A percentile compares a stretch with the other conserved stretches of the same genome.
phyloP scores from a whole-genome alignment of 2,888 invertebrate species.

The Synergus japonicus region DNA sequence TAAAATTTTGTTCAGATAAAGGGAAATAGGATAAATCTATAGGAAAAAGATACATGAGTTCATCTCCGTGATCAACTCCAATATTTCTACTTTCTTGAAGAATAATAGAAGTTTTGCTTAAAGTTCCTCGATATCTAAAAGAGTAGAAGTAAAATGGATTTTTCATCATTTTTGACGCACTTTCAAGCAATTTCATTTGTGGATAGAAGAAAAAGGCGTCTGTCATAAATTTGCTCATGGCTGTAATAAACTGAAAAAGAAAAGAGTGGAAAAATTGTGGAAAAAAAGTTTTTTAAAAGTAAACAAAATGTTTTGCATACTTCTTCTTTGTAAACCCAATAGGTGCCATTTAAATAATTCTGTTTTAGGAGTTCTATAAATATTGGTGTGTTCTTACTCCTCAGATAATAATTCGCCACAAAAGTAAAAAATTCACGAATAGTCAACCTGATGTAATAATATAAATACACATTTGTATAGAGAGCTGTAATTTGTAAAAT shows the following conservation, averaged over 20 bases:
- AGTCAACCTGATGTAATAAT: neutral
- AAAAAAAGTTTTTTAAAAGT: neutral
- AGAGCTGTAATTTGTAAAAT: slow-evolving; percentile 1
- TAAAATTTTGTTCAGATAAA: neutral
- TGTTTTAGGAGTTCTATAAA: neutral
- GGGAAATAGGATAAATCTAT: neutral
- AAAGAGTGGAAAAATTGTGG: neutral
- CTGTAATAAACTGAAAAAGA: neutral
- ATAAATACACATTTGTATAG: neutral
- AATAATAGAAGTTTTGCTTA: neutral
- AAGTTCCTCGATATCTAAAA: slow-evolving; percentile 16
- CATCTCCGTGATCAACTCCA: slow-evolving; percentile 23
- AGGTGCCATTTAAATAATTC: slow-evolving; percentile 1
- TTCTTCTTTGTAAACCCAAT: neutral
- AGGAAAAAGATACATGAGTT: slow-evolving; percentile 5
- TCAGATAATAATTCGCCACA: neutral
- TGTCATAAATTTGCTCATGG: neutral
- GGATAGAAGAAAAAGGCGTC: slow-evolving; percentile 15
- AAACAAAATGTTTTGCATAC: neutral
- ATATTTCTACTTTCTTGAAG: neutral
- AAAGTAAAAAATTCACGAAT: neutral
- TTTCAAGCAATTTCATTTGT: neutral
- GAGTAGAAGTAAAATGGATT: slow-evolving; percentile 8
- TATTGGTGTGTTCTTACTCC: neutral
- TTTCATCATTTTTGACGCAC: neutral